Evolutionary conservation across 2,888 invertebrate species (phyloP), one percentile per base, ranked within the genome.

Genomic region (Plebejus argus): DNA sequence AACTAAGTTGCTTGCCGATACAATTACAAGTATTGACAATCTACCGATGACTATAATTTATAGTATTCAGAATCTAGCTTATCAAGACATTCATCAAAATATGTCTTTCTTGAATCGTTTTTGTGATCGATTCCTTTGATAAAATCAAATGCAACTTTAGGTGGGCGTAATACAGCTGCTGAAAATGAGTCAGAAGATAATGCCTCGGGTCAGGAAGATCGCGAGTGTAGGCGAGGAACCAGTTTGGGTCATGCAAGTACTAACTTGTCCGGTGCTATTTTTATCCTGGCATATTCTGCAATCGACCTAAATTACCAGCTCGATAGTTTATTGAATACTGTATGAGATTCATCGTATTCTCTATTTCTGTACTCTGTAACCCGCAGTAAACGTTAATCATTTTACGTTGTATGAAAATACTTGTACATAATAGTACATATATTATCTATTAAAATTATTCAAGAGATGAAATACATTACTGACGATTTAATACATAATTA

Each of bases 201-300:
- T 81, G 80, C 79, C 81, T 80, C 83, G 85, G 85, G 86, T 89
- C 89, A 90, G 86, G 85, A 88, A 84, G 89, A 88, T 86, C 85
- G 86, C 84, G 85, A 84, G 82, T 86, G 92, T 92, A 88, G 92
- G 92, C 86, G 84, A 86, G 87, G 87, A 93, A 93, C 93, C 92
- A 90, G 93, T 93, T 93, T 90, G 87, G 90, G 91, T 91, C 90
- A 90, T 74, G 74, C 74, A 53, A 74, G 49, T 74, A 90, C 88
- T 90, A 92, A 90, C 91, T 89, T 88, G 86, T 89, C 88, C 87
- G 83, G 84, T 86, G 89, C 90, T 91, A 92, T 92, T 91, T 90
- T 90, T 91, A 92, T 85, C 88, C 84, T 81, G 82, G 84, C 85
- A 83, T 86, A 86, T 87, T 87, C 87, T 89, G 90, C 88, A 89